phyloP scores from a whole-genome alignment of 2,888 invertebrate species.

The Xylocampa areola region DNA sequence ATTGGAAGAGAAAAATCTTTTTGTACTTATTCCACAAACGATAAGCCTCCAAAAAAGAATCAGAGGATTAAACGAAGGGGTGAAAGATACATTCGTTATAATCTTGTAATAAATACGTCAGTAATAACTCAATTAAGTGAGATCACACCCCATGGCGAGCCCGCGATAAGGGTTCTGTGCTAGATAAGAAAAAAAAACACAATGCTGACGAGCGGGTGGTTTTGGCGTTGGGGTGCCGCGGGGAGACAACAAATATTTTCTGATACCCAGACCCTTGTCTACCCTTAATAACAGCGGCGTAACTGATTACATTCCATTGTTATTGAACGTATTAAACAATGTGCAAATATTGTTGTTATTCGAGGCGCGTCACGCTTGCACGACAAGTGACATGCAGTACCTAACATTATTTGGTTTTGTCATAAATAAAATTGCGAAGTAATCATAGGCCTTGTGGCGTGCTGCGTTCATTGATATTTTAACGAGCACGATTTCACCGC shows the following conservation, averaged over 20 bases:
- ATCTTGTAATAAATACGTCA: conserved; percentile 78
- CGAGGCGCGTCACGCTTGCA: conserved; percentile 28
- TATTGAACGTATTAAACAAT: conserved; percentile 78
- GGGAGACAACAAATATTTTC: conserved; percentile 73
- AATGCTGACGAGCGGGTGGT: conserved; percentile 72
- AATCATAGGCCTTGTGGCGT: conserved; percentile 36
- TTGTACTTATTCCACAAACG: no score
- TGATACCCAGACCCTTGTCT: conserved; percentile 75
- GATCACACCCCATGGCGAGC: conserved; percentile 75
- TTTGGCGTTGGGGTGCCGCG: conserved; percentile 58
- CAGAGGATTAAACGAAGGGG: conserved; percentile 40
- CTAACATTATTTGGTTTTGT: conserved; percentile 25
- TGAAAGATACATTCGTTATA: conserved; percentile 61
- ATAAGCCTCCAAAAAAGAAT: no score
- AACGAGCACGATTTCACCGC: conserved; percentile 42
- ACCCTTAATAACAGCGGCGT: conserved; percentile 77
- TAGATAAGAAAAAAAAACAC: conserved; percentile 77
- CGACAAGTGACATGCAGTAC: conserved; percentile 24
- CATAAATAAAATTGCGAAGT: conserved; percentile 37
- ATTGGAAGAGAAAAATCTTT: no score
- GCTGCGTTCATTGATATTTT: conserved; percentile 39
- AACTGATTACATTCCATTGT: conserved; percentile 85
- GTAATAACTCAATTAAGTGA: conserved; percentile 87
- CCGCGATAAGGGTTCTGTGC: conserved; percentile 68
- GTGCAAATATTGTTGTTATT: conserved; percentile 73